Evolutionary conservation across 2,113 vertebrate species (phyloP).

Genomic region (Leptobrachium leishanense): DNA sequence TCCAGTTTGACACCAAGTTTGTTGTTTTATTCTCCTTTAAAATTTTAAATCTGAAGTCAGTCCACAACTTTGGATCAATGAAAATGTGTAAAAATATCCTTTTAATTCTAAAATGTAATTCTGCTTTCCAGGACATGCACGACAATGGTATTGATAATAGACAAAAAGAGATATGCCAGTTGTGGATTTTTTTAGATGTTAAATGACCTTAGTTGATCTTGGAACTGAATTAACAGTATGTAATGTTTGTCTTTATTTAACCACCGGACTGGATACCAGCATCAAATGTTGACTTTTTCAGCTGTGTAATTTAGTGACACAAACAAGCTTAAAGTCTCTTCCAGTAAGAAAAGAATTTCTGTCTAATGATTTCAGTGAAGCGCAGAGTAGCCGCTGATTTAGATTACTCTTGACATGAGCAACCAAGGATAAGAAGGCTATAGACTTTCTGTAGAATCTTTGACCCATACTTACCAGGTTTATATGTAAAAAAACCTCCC

Average conservation of each 20-base stretch:
- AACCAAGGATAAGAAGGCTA: conserved; percentile 30
- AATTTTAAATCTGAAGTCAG: too few relatives aligned
- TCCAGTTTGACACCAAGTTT: too few relatives aligned
- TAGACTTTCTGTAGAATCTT: conserved; percentile 23
- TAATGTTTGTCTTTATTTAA: neutral
- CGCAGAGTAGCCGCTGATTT: neutral
- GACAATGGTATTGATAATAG: too few relatives aligned
- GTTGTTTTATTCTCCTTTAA: too few relatives aligned
- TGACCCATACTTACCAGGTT: conserved; percentile 29
- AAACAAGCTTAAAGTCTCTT: neutral
- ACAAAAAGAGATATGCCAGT: too few relatives aligned
- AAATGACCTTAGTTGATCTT: too few relatives aligned
- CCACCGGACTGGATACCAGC: neutral
- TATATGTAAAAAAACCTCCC: conserved; percentile 27
- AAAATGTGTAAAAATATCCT: too few relatives aligned
- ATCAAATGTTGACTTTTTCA: neutral
- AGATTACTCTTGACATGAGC: conserved; percentile 27
- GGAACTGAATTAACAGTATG: too few relatives aligned
- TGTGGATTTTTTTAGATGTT: too few relatives aligned
- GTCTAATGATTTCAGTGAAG: conserved; percentile 5
- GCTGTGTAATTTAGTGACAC: neutral
- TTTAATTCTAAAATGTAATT: too few relatives aligned
- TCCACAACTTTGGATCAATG: too few relatives aligned
- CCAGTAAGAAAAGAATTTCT: neutral
- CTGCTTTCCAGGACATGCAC: too few relatives aligned